A percentile compares a stretch with the other conserved stretches of the same genome.
phyloP scores from a whole-genome alignment of 2,113 vertebrate genomes.

The Malurus elegans region DNA sequence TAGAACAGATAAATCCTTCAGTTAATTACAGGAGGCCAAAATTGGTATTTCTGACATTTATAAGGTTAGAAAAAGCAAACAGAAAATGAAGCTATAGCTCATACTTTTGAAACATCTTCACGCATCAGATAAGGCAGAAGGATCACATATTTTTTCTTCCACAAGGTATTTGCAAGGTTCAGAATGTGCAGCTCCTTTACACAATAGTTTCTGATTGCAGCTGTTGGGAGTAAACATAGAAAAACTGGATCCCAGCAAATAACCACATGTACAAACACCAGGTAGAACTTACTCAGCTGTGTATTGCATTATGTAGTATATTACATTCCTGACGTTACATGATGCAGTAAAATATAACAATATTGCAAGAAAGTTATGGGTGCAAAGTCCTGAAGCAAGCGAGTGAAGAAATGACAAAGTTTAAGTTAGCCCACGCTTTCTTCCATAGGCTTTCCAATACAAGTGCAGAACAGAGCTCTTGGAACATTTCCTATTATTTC shows the following conservation, averaged over 20 bases:
- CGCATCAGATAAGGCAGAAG: background rate
- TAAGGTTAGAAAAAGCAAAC: background rate
- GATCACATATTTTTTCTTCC: background rate
- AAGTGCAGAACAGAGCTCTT: background rate
- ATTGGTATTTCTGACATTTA: background rate
- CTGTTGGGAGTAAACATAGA: background rate
- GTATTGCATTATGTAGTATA: background rate
- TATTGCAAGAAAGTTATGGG: background rate
- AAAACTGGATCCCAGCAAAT: background rate
- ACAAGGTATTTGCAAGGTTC: background rate
- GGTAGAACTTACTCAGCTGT: background rate
- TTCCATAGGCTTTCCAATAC: background rate
- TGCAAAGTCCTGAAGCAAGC: slow-evolving; percentile 1
- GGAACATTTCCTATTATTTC: background rate
- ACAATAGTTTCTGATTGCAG: background rate
- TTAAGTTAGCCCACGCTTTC: background rate
- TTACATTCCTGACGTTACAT: background rate
- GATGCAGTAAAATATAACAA: background rate
- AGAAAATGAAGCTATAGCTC: background rate
- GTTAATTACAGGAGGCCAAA: background rate
- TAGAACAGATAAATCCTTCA: background rate
- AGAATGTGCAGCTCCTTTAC: background rate
- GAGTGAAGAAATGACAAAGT: background rate
- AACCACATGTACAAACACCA: background rate
- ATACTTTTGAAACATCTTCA: background rate